These are phyloP conservation scores for Siderastrea radians DNA, from an alignment of 92 coral and sea anemone species.

Conservation along the genomic window DNA sequence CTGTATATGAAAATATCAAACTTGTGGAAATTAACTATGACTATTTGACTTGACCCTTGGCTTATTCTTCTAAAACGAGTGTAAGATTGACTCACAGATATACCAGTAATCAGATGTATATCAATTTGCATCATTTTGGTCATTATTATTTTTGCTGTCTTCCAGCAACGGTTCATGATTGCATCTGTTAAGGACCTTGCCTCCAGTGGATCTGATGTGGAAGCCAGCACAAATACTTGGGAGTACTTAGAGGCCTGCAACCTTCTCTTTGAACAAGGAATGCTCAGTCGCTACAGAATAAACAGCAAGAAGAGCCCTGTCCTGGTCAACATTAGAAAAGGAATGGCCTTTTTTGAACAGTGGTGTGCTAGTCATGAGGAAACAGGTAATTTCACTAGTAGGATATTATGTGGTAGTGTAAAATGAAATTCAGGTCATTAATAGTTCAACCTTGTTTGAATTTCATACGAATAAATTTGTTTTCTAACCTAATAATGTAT, in stretches of 20 bases:
- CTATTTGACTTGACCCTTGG: no score
- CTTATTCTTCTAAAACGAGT: no score
- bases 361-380: slow-evolving; percentile 34
- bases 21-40: no score
- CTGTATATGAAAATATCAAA: no score
- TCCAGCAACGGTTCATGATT: slow-evolving; percentile 47
- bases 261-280: slow-evolving; percentile 46
- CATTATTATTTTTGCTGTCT: not conserved
- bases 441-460: not conserved
- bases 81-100: no score
- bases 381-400: slow-evolving; percentile 13
- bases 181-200: slow-evolving; percentile 44
- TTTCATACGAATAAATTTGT: not conserved
- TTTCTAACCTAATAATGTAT: not conserved
- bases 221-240: slow-evolving; percentile 1
- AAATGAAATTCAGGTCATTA: not conserved
- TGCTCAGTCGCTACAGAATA: slow-evolving; percentile 32
- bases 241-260: slow-evolving; percentile 49
- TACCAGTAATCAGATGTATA: no score
- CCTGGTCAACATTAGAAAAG: slow-evolving; percentile 19
- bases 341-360: slow-evolving; percentile 33
- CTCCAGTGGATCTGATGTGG: slow-evolving; percentile 13
- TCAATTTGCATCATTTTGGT: no score
- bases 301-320: slow-evolving; percentile 31
- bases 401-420: not conserved